Percentiles rank a stretch among this genome's conserved stretches.
Conservation (phyloP, 2,797 vertebrate genomes). For the Phaenicophaeus curvirostris region DNA sequence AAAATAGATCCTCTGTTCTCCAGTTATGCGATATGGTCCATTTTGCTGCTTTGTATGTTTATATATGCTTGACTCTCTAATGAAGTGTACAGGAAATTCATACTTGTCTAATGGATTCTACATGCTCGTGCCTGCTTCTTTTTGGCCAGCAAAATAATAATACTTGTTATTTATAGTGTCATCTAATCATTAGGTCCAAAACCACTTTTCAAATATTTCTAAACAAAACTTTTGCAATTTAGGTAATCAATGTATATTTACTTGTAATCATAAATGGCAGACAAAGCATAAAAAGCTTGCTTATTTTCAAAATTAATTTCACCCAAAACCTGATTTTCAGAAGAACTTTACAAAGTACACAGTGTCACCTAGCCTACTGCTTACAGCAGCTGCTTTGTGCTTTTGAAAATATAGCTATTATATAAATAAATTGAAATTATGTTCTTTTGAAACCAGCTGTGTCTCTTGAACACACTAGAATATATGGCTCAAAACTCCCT, state of each 20-base stretch:
- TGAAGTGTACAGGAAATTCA: background rate
- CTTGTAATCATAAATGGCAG: background rate
- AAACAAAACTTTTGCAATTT: background rate
- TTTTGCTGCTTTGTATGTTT: background rate
- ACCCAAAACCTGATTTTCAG: background rate
- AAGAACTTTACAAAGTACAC: background rate
- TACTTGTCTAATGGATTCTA: background rate
- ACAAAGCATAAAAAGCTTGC: background rate
- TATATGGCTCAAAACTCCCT: background rate
- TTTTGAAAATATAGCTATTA: background rate
- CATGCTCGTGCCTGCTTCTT: background rate
- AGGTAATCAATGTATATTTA: background rate
- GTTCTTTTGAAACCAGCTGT: background rate
- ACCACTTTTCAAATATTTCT: background rate
- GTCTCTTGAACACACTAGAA: background rate
- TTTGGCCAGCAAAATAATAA: background rate
- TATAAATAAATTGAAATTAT: background rate
- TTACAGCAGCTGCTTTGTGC: background rate
- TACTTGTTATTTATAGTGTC: background rate
- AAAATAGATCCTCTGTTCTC: background rate
- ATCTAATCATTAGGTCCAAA: background rate
- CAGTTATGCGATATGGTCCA: background rate
- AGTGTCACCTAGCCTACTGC: background rate
- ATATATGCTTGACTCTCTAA: constrained; percentile 11
- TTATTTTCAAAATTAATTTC: background rate